Conservation (phyloP, 2,888 invertebrate species). For the Heliconius sara region DNA sequence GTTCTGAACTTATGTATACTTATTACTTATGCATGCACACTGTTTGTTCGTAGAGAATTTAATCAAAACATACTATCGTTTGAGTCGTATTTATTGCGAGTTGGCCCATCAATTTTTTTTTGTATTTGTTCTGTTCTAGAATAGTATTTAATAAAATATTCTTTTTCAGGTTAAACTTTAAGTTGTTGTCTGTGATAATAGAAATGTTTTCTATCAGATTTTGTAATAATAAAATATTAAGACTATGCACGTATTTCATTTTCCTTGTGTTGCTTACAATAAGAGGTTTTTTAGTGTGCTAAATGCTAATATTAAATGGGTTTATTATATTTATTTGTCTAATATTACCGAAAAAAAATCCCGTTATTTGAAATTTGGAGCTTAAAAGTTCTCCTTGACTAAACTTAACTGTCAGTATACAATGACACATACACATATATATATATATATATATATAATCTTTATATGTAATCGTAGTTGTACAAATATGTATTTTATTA, state of each 20-base stretch:
- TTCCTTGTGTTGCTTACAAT: conserved; percentile 55
- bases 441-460: too few relatives aligned
- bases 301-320: background rate
- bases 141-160: conserved; percentile 10
- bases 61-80: background rate
- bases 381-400: too few relatives aligned
- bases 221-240: conserved; percentile 59
- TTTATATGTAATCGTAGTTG: too few relatives aligned
- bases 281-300: conserved; percentile 50
- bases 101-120: background rate
- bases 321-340: background rate
- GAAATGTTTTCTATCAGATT: conserved; percentile 60
- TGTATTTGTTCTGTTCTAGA: background rate
- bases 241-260: conserved; percentile 59
- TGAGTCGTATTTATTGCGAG: background rate
- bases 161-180: conserved; percentile 58
- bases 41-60: too few relatives aligned
- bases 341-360: too few relatives aligned
- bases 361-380: too few relatives aligned
- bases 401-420: too few relatives aligned
- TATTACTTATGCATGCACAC: too few relatives aligned
- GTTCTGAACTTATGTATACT: background rate
- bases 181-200: conserved; percentile 78
- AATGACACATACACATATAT: too few relatives aligned
- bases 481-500: too few relatives aligned